Percentiles rank a stretch among this genome's conserved stretches.
phyloP scores from a whole-genome alignment of 2,113 vertebrate genomes.

The Coptodon rendalli region DNA sequence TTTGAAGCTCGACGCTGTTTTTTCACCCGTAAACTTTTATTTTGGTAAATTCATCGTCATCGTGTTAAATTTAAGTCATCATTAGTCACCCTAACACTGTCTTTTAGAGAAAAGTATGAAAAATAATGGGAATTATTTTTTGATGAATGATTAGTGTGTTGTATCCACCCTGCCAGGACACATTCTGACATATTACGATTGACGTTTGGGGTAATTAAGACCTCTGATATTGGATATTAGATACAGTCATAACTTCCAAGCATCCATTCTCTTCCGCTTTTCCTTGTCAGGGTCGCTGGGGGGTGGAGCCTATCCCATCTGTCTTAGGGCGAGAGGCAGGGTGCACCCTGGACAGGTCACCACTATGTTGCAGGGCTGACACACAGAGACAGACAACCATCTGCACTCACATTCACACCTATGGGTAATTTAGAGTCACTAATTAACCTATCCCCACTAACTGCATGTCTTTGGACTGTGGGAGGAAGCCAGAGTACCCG shows the following conservation, averaged over 20 bases:
- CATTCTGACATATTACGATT: accelerated
- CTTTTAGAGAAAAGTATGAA: not conserved
- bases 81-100: accelerated
- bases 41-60: not conserved
- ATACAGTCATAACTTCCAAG: not conserved
- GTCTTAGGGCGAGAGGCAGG: not conserved
- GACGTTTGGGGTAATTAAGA: not conserved
- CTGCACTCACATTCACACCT: not conserved
- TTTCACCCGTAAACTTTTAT: not conserved
- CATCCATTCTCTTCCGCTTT: not conserved
- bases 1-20: not conserved
- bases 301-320: not conserved
- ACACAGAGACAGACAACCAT: not conserved
- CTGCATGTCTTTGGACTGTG: not conserved
- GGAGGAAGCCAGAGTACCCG: accelerated
- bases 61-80: not conserved
- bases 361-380: not conserved
- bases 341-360: not conserved
- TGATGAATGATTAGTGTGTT: accelerated
- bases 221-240: not conserved
- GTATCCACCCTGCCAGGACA: accelerated
- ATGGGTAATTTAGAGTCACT: accelerated
- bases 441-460: accelerated
- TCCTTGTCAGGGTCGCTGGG: accelerated
- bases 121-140: not conserved